phyloP scores from a whole-genome alignment of 2,113 vertebrate genomes.

The Lepus europaeus region DNA sequence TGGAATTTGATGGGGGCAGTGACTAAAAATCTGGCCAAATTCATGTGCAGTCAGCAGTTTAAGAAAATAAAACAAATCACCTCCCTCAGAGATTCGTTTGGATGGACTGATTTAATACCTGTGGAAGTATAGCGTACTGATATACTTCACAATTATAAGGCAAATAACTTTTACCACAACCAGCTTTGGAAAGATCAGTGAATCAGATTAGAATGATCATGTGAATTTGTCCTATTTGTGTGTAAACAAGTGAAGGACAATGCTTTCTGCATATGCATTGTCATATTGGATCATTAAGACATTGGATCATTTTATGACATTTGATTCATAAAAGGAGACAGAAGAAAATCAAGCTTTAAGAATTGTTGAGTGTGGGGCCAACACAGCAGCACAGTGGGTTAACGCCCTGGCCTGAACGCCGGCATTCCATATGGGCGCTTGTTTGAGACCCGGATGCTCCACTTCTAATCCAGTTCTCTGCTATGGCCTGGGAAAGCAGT shows the following conservation, averaged over 20 bases:
- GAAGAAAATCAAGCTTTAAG: not conserved
- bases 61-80: not conserved
- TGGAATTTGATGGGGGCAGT: conserved; percentile 36
- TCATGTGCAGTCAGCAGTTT: not conserved
- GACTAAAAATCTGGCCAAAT: not conserved
- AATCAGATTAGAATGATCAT: not conserved
- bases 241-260: not conserved
- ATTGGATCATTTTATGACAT: not conserved
- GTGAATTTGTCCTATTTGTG: not conserved
- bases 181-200: conserved; percentile 9
- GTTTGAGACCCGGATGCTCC: too few relatives aligned
- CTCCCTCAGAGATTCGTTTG: not conserved
- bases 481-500: too few relatives aligned
- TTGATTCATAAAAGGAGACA: not conserved
- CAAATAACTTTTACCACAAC: not conserved
- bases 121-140: not conserved
- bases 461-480: too few relatives aligned
- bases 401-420: too few relatives aligned
- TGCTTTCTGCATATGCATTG: not conserved
- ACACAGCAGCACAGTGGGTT: too few relatives aligned
- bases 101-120: not conserved
- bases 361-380: not conserved
- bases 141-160: not conserved
- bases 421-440: too few relatives aligned
- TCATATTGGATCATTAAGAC: not conserved